Evolutionary conservation across 2,113 vertebrate genomes (phyloP).

Genomic region (Xiphophorus maculatus): DNA sequence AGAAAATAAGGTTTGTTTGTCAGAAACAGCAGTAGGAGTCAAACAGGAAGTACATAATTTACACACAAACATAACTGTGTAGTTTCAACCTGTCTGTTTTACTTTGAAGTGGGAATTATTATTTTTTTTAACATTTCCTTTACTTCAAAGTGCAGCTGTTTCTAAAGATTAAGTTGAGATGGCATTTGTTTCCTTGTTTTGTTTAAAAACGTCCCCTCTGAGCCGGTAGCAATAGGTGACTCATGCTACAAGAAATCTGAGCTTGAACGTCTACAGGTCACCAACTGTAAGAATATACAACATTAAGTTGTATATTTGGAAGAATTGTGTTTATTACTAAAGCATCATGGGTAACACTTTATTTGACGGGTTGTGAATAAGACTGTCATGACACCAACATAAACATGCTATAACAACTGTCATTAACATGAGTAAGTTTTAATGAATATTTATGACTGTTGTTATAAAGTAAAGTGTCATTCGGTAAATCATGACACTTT

Average conservation of each 20-base stretch:
- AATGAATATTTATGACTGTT: too few relatives aligned
- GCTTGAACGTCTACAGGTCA: not conserved
- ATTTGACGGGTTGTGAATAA: too few relatives aligned
- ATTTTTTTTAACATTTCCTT: not conserved
- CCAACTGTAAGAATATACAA: not conserved
- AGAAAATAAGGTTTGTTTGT: not conserved
- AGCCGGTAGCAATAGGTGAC: not conserved
- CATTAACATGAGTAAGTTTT: too few relatives aligned
- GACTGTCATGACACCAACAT: too few relatives aligned
- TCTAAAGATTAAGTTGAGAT: not conserved
- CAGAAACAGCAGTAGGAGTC: slow-evolving; percentile 2
- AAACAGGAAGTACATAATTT: not conserved
- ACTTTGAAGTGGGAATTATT: not conserved
- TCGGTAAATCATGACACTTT: too few relatives aligned
- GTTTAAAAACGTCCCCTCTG: not conserved
- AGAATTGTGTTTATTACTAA: too few relatives aligned
- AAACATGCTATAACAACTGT: too few relatives aligned
- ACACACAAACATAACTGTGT: not conserved
- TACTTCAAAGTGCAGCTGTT: not conserved
- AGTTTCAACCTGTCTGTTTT: not conserved
- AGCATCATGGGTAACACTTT: too few relatives aligned
- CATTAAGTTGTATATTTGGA: too few relatives aligned
- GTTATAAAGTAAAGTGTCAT: too few relatives aligned
- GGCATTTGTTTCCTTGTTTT: not conserved
- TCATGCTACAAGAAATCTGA: not conserved